Evolutionary conservation across 2,888 invertebrate species (phyloP).

Genomic region (Clusia tigrina): DNA sequence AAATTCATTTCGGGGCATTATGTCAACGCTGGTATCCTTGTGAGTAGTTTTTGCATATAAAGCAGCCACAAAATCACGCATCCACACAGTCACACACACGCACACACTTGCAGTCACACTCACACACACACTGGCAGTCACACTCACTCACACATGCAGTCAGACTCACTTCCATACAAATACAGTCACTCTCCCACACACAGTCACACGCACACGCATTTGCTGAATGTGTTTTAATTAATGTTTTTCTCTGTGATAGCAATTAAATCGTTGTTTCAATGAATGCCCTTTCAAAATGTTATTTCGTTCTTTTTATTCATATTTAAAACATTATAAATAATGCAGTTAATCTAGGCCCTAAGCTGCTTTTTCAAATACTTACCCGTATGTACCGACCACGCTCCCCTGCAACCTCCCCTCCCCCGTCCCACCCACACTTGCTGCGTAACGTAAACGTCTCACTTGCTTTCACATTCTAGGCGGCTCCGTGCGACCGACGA

Average conservation of each 20-base stretch:
- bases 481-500: conserved; percentile 73
- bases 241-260: neutral
- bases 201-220: neutral
- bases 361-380: neutral
- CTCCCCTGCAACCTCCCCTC: too few relatives aligned
- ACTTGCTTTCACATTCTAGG: conserved; percentile 46
- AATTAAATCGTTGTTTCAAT: conserved; percentile 15
- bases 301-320: neutral
- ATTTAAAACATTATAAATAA: too few relatives aligned
- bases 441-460: too few relatives aligned
- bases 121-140: neutral
- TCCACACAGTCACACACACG: neutral
- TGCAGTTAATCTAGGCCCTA: neutral
- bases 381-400: neutral
- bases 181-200: neutral
- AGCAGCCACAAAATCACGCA: neutral
- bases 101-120: neutral
- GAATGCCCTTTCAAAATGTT: conserved; percentile 16
- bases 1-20: too few relatives aligned
- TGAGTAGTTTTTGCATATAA: neutral
- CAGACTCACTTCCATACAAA: neutral
- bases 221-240: conserved; percentile 2
- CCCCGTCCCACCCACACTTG: too few relatives aligned
- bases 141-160: neutral
- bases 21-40: too few relatives aligned